A percentile compares a stretch with the other conserved stretches of the same genome.
Conservation (phyloP, 2,888 invertebrate species). For the Amblyteles armatorius region DNA sequence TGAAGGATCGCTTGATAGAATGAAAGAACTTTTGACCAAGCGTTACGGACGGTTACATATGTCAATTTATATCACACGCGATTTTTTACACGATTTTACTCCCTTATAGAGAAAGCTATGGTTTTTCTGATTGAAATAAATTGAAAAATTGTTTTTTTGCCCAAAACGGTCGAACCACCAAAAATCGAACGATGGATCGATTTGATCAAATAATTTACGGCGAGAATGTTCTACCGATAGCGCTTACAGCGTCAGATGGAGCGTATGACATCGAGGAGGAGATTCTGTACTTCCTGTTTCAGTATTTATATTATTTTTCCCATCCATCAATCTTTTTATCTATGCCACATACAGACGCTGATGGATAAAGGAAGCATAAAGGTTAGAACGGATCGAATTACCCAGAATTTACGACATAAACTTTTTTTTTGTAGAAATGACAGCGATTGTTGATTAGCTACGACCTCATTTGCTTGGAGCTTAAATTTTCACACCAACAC, state of each 20-base stretch:
- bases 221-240: no score
- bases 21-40: slow-evolving; percentile 6
- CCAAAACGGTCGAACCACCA: background rate
- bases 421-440: background rate
- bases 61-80: no score
- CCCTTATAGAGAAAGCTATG: no score
- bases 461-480: background rate
- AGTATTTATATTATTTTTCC: no score
- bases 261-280: no score
- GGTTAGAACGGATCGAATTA: background rate
- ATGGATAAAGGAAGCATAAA: no score
- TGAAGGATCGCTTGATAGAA: slow-evolving; percentile 52
- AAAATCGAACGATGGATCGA: background rate
- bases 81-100: no score
- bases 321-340: background rate
- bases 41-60: no score
- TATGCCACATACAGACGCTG: no score
- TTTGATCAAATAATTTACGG: background rate
- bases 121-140: no score
- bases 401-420: background rate
- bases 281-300: no score
- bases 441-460: background rate
- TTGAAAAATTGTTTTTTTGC: background rate
- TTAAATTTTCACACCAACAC: background rate
- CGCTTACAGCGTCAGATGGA: no score